Evolutionary conservation across 2,888 invertebrate species (phyloP).

Genomic region (Perizoma flavofasciatum): DNA sequence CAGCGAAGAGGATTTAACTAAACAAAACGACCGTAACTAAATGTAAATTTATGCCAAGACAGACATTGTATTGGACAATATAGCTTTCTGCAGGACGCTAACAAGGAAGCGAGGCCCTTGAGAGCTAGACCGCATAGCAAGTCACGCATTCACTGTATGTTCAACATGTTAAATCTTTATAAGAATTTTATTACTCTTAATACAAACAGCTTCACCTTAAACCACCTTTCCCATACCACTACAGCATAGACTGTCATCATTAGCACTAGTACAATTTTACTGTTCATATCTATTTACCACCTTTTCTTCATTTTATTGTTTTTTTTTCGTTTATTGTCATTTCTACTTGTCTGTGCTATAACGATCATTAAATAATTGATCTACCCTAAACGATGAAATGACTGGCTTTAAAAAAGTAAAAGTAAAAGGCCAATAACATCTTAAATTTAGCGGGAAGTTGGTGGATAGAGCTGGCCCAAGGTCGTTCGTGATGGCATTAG

Average conservation of each 20-base stretch:
- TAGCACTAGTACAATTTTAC: too few species aligned
- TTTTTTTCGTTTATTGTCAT: too few species aligned
- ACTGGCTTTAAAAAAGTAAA: too few species aligned
- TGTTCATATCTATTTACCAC: too few species aligned
- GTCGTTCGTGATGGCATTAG: too few species aligned
- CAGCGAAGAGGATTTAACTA: conserved; percentile 44
- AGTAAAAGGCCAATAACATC: too few species aligned
- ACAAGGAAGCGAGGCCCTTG: conserved; percentile 48
- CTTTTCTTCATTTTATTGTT: too few species aligned
- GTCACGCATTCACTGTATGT: conserved; percentile 34
- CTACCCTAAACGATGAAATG: conserved; percentile 1
- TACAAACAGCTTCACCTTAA: conserved; percentile 7
- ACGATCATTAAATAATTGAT: neutral
- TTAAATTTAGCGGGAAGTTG: too few species aligned
- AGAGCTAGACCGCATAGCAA: conserved; percentile 43
- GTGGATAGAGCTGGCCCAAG: too few species aligned
- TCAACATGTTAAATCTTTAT: conserved; percentile 27
- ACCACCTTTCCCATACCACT: too few species aligned
- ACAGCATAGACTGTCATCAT: too few species aligned
- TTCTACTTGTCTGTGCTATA: too few species aligned
- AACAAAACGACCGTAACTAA: conserved; percentile 49
- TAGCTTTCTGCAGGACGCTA: conserved; percentile 43
- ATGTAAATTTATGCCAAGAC: conserved; percentile 50
- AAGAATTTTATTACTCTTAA: conserved; percentile 32
- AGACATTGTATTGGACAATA: conserved; percentile 43